Conservation (phyloP, 2,113 vertebrate genomes). For the Taurulus bubalis region DNA sequence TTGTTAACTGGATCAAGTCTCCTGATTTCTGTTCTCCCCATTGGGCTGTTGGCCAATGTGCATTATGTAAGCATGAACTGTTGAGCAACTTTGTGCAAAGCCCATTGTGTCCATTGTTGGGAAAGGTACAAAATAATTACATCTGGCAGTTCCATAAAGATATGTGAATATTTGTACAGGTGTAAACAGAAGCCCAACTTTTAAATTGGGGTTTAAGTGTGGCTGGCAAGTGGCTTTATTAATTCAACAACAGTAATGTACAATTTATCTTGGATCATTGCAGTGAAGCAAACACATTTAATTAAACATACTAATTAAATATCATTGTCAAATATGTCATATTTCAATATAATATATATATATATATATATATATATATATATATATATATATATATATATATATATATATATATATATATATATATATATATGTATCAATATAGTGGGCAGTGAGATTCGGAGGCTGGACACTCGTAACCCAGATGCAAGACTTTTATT, state of each 20-base stretch:
- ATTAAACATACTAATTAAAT: no score
- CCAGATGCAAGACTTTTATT: background rate
- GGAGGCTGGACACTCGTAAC: background rate
- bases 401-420: no score
- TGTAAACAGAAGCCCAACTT: background rate
- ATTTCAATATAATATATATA: no score
- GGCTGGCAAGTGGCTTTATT: background rate
- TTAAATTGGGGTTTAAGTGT: background rate
- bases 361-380: no score
- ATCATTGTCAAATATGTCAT: background rate
- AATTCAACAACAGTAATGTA: background rate
- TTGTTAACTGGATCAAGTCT: constrained; percentile 19
- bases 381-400: no score
- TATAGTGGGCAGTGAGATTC: background rate
- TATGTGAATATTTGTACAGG: background rate
- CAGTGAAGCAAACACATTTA: background rate
- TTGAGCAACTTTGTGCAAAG: constrained; percentile 32
- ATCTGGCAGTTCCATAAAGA: background rate
- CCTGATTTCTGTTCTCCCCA: constrained; percentile 25
- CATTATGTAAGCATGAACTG: constrained; percentile 13
- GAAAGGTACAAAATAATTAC: background rate
- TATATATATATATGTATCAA: no score
- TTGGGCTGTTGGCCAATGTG: constrained; percentile 6
- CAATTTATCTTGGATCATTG: background rate
- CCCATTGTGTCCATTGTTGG: background rate